Base-by-base conservation (phyloP, 2,113 vertebrate genomes). In the Rhea pennata region DNA sequence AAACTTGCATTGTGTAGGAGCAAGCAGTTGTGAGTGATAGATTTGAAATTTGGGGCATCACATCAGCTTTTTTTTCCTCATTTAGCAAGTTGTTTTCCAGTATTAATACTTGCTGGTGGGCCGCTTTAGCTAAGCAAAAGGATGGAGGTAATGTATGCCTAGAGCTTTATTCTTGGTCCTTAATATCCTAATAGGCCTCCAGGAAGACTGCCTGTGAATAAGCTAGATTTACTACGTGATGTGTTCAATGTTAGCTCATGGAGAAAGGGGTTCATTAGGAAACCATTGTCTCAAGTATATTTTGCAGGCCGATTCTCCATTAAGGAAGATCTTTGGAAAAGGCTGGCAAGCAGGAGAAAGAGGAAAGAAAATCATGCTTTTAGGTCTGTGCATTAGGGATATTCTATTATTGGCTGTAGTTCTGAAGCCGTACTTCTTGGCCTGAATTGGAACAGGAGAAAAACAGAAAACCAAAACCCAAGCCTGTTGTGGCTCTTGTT, bases 251-350 rank as follows among this genome's bases (percentile, higher is more conserved):
- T 92, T 95, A 92, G 94, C 65, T 31, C 92, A 97, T 95, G 82
- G 78, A 96, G 93, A 97, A 94, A 78, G 81, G 78, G 92, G 96
- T 98, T 98, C 97, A 96, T 98, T 98, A 98, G 94, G 92, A 96
- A 50, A 66, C 93, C 96, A 51, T 98, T 97, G 96, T 97, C 98
- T 98, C 94, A 91, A 91, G 85, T 95, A 36, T 11, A 36, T 87
- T 96, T 97, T 96, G 95, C 92, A 88, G 93, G 95, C 96, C 1
- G 20, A 73, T 96, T 97, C 94, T 97, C 95, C 93, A 88, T 97
- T 98, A 97, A 96, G 90, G 95, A 96, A 95, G 95, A 97, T 92
- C 96, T 98, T 96, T 98, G 84, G 90, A 96, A 95, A 90, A 85
- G 92, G 76, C 96, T 96, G 84, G 87, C 91, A 93, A 86, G 92